Percentiles rank a stretch among this genome's conserved stretches.
These are phyloP conservation scores for Cataglyphis albicans DNA, from an alignment of 2,888 invertebrate species.

Conservation along the genomic window DNA sequence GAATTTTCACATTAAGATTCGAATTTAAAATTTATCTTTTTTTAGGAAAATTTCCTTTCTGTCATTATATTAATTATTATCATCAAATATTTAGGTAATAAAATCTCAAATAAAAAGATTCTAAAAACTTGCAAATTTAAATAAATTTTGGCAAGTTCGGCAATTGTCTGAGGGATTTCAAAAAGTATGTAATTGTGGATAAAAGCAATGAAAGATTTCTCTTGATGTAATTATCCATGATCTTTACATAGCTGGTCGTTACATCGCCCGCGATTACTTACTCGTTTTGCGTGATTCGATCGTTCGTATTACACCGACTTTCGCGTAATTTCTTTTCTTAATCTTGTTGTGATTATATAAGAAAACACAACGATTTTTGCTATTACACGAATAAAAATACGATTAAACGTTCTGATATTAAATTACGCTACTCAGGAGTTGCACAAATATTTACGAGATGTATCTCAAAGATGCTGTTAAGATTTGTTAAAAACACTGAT, in stretches of 20 bases:
- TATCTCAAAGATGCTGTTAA: neutral
- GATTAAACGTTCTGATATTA: constrained; percentile 19
- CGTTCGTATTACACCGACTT: constrained; percentile 10
- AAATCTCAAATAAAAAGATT: neutral
- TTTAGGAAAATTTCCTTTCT: neutral
- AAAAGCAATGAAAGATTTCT: constrained; percentile 72
- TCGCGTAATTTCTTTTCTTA: constrained; percentile 10
- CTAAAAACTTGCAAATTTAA: neutral
- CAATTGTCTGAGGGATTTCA: constrained; percentile 47
- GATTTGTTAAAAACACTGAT: neutral
- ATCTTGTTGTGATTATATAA: constrained; percentile 7
- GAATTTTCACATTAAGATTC: neutral
- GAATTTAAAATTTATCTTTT: neutral
- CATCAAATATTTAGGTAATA: neutral
- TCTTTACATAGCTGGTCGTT: neutral
- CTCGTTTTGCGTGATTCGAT: constrained; percentile 11
- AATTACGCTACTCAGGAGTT: constrained; percentile 19
- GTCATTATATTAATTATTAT: neutral
- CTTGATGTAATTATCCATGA: constrained; percentile 31
- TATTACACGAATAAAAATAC: constrained; percentile 26
- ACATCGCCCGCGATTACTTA: constrained; percentile 21
- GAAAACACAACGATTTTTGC: constrained; percentile 12
- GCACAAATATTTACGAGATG: neutral
- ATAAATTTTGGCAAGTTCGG: constrained; percentile 11
- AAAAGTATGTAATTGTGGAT: constrained; percentile 59